Base-by-base conservation (phyloP, 30 jellyfish, hydroid and myxozoan species). In the Hydractinia echinata region DNA sequence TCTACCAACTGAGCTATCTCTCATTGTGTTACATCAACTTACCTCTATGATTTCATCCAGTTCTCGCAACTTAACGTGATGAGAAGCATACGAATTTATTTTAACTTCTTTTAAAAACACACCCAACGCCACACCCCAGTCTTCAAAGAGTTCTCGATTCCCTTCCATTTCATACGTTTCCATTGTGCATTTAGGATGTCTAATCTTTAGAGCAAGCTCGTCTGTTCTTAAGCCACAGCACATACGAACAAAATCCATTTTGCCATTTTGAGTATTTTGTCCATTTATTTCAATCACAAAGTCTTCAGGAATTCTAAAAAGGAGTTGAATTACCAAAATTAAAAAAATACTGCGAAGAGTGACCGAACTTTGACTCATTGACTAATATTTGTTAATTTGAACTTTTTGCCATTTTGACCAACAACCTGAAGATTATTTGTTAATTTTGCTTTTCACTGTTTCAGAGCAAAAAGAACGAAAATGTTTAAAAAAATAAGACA, bases 221-320 rank as follows among this genome's bases (percentile, higher is more conserved):
- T 64, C 74, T 64, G 18, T 13, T 64, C 16, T 7, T 2, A n/a
- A 51, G 7, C 10, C 7, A 64, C 74, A 64, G 8, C 10, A 44
- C 39, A n/a, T 51, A 44, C 39, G 19, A 7, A 64, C 74, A 64
- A 13, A n/a, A 44, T 64, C 74, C 74, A 64, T 64, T 7, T 64
- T 64, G 0, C 74, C 6, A 64, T 64, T 64, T 13, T 64, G 74
- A 1, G 39, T 51, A 13, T 64, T 64, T 7, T 6, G 19, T 7
- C 16, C 39, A 51, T 64, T 64, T 44, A 64, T 64, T 13, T 64
- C 74, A 64, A 64, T 64, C 74, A 64, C 74, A 64, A 64, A 4
- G 39, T 64, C 74, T 7, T 64, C 39, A 64, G 39, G 51, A 2
- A 44, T 64, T n/a, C 18, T n/a, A 64, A 13, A 64, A 11, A 58